Percentiles rank a stretch among this genome's conserved stretches.
phyloP scores from a whole-genome alignment of 2,113 vertebrate species.

The Charadrius vociferus region DNA sequence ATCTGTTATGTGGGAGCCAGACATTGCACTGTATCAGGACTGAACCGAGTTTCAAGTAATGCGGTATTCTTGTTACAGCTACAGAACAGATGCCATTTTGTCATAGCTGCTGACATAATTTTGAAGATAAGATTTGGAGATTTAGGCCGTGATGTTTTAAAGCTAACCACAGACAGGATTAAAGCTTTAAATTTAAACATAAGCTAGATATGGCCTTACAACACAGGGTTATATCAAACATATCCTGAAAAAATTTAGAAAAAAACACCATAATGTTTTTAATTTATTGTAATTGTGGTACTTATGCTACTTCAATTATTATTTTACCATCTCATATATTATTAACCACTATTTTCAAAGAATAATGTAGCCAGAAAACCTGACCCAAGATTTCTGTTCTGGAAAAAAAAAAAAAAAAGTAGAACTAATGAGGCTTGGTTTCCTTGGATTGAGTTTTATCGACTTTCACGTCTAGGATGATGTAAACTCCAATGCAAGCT shows the following conservation, averaged over 20 bases:
- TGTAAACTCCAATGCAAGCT: slow-evolving; percentile 1
- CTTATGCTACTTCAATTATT: not conserved
- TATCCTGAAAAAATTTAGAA: not conserved
- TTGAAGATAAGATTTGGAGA: slow-evolving; percentile 62
- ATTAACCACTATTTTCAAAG: not conserved
- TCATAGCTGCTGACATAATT: slow-evolving; percentile 57
- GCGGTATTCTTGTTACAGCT: not conserved
- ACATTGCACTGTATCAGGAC: not conserved
- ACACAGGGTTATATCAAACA: not conserved
- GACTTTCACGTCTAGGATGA: not conserved
- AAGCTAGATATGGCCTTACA: not conserved
- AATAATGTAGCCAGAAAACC: not conserved
- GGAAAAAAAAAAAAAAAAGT: not conserved
- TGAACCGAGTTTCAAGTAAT: not conserved
- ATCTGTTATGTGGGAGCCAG: not conserved
- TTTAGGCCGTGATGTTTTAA: slow-evolving; percentile 30
- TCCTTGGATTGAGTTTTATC: slow-evolving; percentile 35
- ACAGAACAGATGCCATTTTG: slow-evolving; percentile 55
- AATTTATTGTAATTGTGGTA: not conserved
- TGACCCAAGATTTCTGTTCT: not conserved
- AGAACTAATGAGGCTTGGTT: slow-evolving; percentile 30
- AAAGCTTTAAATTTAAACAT: slow-evolving; percentile 55
- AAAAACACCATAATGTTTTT: not conserved
- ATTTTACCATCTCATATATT: not conserved
- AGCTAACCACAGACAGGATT: slow-evolving; percentile 53